These are phyloP conservation scores for Ctenodactylus gundi DNA, from an alignment of 2,113 vertebrate species.

Conservation along the genomic window DNA sequence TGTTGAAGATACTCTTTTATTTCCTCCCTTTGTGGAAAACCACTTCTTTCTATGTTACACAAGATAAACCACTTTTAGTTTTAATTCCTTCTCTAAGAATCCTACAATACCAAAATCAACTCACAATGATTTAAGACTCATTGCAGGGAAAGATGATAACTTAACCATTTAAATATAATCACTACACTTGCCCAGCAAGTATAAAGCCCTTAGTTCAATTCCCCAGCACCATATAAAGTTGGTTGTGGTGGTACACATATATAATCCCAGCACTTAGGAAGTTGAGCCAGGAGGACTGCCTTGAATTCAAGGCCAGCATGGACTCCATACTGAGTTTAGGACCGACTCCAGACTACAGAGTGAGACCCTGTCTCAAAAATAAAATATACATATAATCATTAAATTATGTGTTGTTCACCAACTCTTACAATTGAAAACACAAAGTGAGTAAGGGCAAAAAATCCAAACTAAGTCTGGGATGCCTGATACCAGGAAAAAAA, in stretches of 20 bases:
- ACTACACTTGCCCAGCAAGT: too few relatives aligned
- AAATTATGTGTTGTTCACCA: not conserved
- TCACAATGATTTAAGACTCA: not conserved
- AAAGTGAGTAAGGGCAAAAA: not conserved
- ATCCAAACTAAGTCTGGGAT: not conserved
- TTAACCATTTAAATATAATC: slow-evolving; percentile 3
- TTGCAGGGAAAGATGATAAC: slow-evolving; percentile 10
- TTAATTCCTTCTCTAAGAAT: not conserved
- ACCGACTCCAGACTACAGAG: too few relatives aligned
- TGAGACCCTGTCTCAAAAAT: too few relatives aligned
- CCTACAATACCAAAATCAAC: slow-evolving; percentile 34
- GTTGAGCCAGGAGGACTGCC: too few relatives aligned
- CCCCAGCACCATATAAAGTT: too few relatives aligned
- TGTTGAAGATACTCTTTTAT: not conserved
- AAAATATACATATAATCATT: too few relatives aligned
- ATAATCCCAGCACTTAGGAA: too few relatives aligned
- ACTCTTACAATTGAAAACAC: not conserved
- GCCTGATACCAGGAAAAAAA: not conserved
- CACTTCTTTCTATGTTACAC: not conserved
- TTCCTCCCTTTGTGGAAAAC: not conserved
- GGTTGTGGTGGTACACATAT: too few relatives aligned
- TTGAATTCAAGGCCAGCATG: too few relatives aligned
- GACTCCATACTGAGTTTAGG: too few relatives aligned
- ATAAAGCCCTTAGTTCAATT: too few relatives aligned
- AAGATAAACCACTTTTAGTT: not conserved